Conservation (phyloP, 2,888 invertebrate genomes). For the Bedellia somnulentella region DNA sequence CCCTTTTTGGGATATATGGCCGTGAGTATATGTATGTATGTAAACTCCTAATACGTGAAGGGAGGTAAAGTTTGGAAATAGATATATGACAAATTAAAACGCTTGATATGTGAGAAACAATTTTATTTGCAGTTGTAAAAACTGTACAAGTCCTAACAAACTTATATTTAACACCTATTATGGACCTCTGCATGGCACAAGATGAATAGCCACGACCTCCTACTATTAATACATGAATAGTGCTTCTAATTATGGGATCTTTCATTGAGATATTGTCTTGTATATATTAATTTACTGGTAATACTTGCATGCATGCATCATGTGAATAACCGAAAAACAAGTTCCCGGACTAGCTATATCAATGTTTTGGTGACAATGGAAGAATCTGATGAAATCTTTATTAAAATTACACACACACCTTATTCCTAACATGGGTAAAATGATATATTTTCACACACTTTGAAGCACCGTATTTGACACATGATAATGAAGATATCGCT, state of each 20-base stretch:
- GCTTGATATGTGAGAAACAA: conserved; percentile 41
- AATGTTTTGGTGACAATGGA: too few relatives aligned
- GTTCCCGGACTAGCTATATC: too few relatives aligned
- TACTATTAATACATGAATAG: too few relatives aligned
- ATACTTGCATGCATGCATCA: too few relatives aligned
- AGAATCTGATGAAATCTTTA: conserved; percentile 7
- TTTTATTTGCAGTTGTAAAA: conserved; percentile 61
- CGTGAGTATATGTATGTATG: too few relatives aligned
- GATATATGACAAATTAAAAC: conserved; percentile 20
- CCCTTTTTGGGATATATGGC: too few relatives aligned
- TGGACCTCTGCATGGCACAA: conserved; percentile 60
- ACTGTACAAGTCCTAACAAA: conserved; percentile 64
- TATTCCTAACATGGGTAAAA: conserved; percentile 26
- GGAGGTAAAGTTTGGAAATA: too few relatives aligned
- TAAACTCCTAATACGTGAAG: not conserved
- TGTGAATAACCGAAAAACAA: too few relatives aligned
- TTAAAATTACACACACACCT: conserved; percentile 18
- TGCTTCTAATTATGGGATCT: too few relatives aligned
- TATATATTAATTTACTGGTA: too few relatives aligned
- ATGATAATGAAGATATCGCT: conserved; percentile 12
- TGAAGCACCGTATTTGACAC: conserved; percentile 52
- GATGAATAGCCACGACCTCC: conserved; percentile 22
- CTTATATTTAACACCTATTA: conserved; percentile 54
- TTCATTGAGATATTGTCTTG: too few relatives aligned
- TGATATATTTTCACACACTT: conserved; percentile 28